Evolutionary conservation across 1,140 invertebrate genomes (phyloP).

Genomic region (Zaprionus nigranus): DNA sequence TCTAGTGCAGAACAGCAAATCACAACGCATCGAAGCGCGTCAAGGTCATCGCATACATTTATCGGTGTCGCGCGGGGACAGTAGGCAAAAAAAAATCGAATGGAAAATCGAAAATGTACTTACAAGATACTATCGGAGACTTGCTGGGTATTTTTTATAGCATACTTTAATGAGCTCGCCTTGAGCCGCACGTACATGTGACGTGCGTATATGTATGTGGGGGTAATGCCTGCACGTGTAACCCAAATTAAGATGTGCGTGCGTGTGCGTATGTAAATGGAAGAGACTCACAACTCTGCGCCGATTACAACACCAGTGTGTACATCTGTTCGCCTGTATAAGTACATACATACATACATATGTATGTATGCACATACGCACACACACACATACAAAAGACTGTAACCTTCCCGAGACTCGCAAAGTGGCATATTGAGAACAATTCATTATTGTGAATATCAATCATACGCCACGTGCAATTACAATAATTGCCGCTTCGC

Average conservation of each 20-base stretch:
- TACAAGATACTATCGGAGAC: conserved; percentile 10
- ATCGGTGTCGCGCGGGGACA: conserved; percentile 26
- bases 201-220: neutral
- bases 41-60: conserved; percentile 49
- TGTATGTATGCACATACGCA: neutral
- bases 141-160: conserved; percentile 34
- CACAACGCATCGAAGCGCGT: conserved; percentile 29
- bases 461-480: conserved; percentile 45
- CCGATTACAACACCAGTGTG: conserved; percentile 20
- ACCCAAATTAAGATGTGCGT: neutral
- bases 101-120: conserved; percentile 40
- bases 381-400: neutral
- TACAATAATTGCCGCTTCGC: conserved; percentile 31
- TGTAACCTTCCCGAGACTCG: neutral
- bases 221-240: conserved; percentile 1
- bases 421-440: conserved; percentile 16
- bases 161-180: conserved; percentile 47
- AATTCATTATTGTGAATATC: conserved; percentile 32
- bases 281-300: conserved; percentile 16
- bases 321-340: neutral
- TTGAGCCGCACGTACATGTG: conserved; percentile 16
- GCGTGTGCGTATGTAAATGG: conserved; percentile 22
- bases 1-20: conserved; percentile 13
- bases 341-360: neutral
- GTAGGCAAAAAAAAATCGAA: conserved; percentile 32